A percentile compares a stretch with the other conserved stretches of the same genome.
These are phyloP conservation scores for Upupa epops DNA, from an alignment of 2,113 vertebrate species.

Conservation along the genomic window DNA sequence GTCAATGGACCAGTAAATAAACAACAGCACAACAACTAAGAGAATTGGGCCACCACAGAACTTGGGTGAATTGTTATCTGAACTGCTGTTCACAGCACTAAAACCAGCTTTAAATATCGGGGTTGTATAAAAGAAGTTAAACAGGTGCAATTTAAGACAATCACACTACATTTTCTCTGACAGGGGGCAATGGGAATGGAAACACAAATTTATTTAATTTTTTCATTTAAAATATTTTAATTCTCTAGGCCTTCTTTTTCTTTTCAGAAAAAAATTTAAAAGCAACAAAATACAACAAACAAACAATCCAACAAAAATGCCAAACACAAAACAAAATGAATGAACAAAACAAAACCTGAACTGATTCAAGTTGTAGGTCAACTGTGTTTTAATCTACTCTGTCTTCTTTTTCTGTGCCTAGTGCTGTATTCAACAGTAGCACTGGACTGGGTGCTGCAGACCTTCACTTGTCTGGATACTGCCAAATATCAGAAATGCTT, in stretches of 20 bases:
- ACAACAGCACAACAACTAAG: background rate
- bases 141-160: background rate
- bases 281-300: background rate
- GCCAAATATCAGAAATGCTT: slow-evolving; percentile 18
- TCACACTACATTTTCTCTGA: background rate
- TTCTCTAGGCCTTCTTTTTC: background rate
- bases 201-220: background rate
- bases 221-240: background rate
- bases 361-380: slow-evolving; percentile 49
- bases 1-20: slow-evolving; percentile 6
- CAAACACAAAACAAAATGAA: background rate
- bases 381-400: slow-evolving; percentile 19
- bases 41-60: background rate
- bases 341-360: background rate
- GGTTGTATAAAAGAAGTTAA: background rate
- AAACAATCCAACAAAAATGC: background rate
- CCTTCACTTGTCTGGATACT: slow-evolving; percentile 6
- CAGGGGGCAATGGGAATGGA: background rate
- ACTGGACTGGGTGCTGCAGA: slow-evolving; percentile 34
- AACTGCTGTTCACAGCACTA: background rate
- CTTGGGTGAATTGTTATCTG: background rate
- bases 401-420: background rate
- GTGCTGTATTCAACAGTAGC: background rate
- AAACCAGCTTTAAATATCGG: background rate
- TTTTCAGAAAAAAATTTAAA: background rate